A percentile compares a stretch with the other conserved stretches of the same genome.
Conservation (phyloP, 2,888 invertebrate genomes). For the Acleris holmiana region DNA sequence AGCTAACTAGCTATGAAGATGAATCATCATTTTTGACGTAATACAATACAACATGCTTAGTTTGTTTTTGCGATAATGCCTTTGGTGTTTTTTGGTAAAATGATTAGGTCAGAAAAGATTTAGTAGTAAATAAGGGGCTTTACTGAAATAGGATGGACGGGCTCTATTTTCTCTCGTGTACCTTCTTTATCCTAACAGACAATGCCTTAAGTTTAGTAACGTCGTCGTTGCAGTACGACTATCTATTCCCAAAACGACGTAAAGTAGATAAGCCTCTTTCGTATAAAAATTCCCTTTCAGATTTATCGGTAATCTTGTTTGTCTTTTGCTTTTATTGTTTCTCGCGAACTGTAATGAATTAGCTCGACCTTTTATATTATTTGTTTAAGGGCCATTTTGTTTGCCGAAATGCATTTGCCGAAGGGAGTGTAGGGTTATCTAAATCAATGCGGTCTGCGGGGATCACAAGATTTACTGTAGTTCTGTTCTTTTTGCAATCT, state of each 20-base stretch:
- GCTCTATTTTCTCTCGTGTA: conserved; percentile 58
- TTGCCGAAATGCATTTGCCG: conserved; percentile 67
- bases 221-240: conserved; percentile 69
- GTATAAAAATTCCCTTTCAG: conserved; percentile 74
- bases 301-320: conserved; percentile 75
- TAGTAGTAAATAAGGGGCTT: conserved; percentile 68
- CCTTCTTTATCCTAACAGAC: conserved; percentile 75
- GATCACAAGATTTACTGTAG: conserved; percentile 69
- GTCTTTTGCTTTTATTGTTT: conserved; percentile 75
- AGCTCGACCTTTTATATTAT: conserved; percentile 65
- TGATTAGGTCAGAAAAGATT: conserved; percentile 61
- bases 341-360: conserved; percentile 72
- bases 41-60: not conserved
- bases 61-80: conserved; percentile 34
- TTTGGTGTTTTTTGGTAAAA: conserved; percentile 46
- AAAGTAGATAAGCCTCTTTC: conserved; percentile 71
- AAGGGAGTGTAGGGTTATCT: conserved; percentile 64
- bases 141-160: conserved; percentile 55
- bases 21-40: not conserved
- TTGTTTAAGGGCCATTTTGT: conserved; percentile 71
- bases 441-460: conserved; percentile 68
- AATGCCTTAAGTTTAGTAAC: conserved; percentile 70
- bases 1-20: not conserved
- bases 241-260: conserved; percentile 74
- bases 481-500: conserved; percentile 52